phyloP scores from a whole-genome alignment of 1,140 invertebrate genomes.

The Monochamus saltuarius region DNA sequence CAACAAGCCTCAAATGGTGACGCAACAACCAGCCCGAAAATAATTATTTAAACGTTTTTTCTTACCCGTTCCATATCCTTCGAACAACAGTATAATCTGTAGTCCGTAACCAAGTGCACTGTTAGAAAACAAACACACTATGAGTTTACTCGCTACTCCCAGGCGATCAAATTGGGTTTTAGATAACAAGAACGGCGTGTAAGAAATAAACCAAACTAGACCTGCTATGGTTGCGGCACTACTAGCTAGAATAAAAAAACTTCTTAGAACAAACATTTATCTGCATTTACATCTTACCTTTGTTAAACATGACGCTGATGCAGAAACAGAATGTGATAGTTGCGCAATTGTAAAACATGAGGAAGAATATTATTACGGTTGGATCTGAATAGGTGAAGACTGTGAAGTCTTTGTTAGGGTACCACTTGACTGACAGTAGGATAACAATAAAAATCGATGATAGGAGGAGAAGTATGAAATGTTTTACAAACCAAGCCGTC shows the following conservation, averaged over 20 bases:
- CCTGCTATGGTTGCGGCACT: slow-evolving; percentile 68
- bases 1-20: no score
- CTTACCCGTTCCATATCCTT: slow-evolving; percentile 63
- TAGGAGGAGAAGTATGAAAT: slow-evolving; percentile 69
- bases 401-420: slow-evolving; percentile 33
- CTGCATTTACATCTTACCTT: slow-evolving; percentile 55
- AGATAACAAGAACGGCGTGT: slow-evolving; percentile 71
- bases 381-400: slow-evolving; percentile 40
- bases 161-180: slow-evolving; percentile 61
- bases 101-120: slow-evolving; percentile 78
- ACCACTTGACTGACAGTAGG: slow-evolving; percentile 41
- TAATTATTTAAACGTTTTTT: neutral
- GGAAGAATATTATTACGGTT: slow-evolving; percentile 53
- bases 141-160: slow-evolving; percentile 55
- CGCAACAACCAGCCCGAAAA: no score
- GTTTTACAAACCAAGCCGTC: slow-evolving; percentile 80
- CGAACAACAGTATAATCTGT: slow-evolving; percentile 63
- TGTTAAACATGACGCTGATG: slow-evolving; percentile 68
- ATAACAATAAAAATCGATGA: slow-evolving; percentile 60
- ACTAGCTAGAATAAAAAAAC: slow-evolving; percentile 60
- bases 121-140: slow-evolving; percentile 67
- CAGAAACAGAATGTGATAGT: slow-evolving; percentile 68
- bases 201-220: slow-evolving; percentile 72
- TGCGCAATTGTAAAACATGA: slow-evolving; percentile 58
- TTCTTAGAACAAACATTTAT: neutral